These are phyloP conservation scores for Dynastes hyllus DNA, from an alignment of 2,888 invertebrate genomes.

Conservation along the genomic window DNA sequence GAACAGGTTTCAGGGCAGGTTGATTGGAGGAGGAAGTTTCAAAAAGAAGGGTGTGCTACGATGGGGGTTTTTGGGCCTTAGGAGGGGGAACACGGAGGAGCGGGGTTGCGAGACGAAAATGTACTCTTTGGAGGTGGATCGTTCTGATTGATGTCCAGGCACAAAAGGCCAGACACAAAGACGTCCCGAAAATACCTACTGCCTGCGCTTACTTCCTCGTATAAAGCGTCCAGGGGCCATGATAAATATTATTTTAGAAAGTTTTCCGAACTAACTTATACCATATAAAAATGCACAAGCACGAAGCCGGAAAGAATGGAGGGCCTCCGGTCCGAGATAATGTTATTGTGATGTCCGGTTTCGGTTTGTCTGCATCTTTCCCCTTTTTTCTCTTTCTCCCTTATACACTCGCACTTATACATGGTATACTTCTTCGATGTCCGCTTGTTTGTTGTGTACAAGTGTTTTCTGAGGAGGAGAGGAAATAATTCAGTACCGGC, in stretches of 20 bases:
- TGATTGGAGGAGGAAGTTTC: slow-evolving; percentile 52
- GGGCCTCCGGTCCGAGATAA: slow-evolving; percentile 58
- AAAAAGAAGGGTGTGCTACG: slow-evolving; percentile 17
- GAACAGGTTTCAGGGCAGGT: slow-evolving; percentile 53
- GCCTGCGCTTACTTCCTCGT: slow-evolving; percentile 19
- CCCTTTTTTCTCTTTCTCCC: slow-evolving; percentile 33
- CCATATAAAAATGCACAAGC: slow-evolving; percentile 68
- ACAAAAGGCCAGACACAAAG: slow-evolving; percentile 61
- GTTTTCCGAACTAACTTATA: slow-evolving; percentile 64
- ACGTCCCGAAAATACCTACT: slow-evolving; percentile 57
- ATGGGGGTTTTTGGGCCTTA: too few relatives aligned
- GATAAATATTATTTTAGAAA: slow-evolving; percentile 69
- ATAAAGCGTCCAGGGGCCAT: slow-evolving; percentile 57
- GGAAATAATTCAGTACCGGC: slow-evolving; percentile 48
- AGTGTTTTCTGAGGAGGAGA: slow-evolving; percentile 45
- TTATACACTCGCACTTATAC: slow-evolving; percentile 8
- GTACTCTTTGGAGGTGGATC: slow-evolving; percentile 42
- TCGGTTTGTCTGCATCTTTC: slow-evolving; percentile 46
- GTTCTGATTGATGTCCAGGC: slow-evolving; percentile 59
- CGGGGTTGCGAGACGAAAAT: slow-evolving; percentile 27
- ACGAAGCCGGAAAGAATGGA: slow-evolving; percentile 58
- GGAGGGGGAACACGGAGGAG: slow-evolving; percentile 4
- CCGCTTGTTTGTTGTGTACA: slow-evolving; percentile 40
- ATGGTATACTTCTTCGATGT: slow-evolving; percentile 8
- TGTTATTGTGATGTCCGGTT: slow-evolving; percentile 65